Evolutionary conservation across 2,888 invertebrate species (phyloP), one percentile per base, ranked within the genome.

Genomic region (Anarsia innoxiella): DNA sequence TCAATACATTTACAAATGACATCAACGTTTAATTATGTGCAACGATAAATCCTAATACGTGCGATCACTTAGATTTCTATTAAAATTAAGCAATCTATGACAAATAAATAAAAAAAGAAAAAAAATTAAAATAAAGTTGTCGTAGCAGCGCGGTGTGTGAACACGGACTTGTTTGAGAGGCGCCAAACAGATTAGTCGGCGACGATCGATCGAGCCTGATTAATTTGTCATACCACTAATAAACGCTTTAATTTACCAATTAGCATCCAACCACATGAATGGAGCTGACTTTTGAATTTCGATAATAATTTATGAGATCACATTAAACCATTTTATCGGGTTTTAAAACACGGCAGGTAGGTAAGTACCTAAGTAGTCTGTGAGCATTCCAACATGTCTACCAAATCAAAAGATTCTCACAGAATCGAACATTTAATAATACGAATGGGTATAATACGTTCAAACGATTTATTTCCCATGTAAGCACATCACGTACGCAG

Each of bases 401-500:
- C 50, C 53, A 62, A 66, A 70, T 75, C 65, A 66, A 65, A 71
- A 69, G 15, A 72, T 80, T 83, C 83, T 79, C 83, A 80, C 82
- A 80, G 78, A 76, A 63, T 63, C 58, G 60, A 66, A 54, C 82
- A 82, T 82, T 82, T 83, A 80, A 84, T 84, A 70, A 79, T 70
- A 68, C 68, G 75, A 80, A 75, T 74, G 66, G 64, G 47, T 62
- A 72, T 80, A 78, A 80, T 80, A 63, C 66, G 68, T 76, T 68
- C 74, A 76, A 83, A 76, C 73, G 75, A 74, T 84, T 79, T 71
- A 78, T 76, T 75, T 67, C 71, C 68, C 53, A 53, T 61, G 65
- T 83, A 83, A 83, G 74, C 83, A 75, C 77, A 56, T 82, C 83
- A 83, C 84, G 84, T 84, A 78, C 70, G 63, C 57, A 54, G 64